Conservation (phyloP, 2,888 invertebrate genomes). For the Kryphioiulus occultus region DNA sequence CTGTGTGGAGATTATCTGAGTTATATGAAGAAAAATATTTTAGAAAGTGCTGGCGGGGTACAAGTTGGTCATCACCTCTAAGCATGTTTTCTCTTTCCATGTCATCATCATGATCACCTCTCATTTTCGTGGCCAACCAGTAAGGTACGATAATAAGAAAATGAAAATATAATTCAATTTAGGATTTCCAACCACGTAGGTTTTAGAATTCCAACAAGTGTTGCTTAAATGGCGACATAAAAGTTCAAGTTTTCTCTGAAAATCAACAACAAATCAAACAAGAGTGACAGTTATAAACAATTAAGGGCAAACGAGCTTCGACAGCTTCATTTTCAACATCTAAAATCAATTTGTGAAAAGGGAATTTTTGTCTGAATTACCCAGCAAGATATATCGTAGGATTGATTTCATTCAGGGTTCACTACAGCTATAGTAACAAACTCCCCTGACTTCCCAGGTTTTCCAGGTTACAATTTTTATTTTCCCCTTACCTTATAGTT, state of each 20-base stretch:
- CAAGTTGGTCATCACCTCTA: not conserved
- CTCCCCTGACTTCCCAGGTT: too few species aligned
- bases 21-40: not conserved
- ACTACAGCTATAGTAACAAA: too few species aligned
- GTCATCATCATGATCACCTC: not conserved
- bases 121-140: not conserved
- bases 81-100: not conserved
- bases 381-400: too few species aligned
- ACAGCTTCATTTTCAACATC: not conserved
- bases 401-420: too few species aligned
- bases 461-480: too few species aligned
- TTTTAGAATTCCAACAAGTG: not conserved
- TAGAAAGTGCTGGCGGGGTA: not conserved
- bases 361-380: too few species aligned
- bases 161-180: not conserved
- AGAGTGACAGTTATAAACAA: not conserved
- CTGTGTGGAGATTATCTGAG: not conserved
- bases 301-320: not conserved
- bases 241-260: not conserved
- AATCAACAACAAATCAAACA: not conserved
- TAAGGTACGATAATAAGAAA: not conserved
- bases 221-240: not conserved
- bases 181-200: not conserved
- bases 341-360: not conserved
- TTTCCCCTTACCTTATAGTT: too few species aligned